phyloP scores from a whole-genome alignment of 2,797 vertebrate genomes.

The Balearica regulorum region DNA sequence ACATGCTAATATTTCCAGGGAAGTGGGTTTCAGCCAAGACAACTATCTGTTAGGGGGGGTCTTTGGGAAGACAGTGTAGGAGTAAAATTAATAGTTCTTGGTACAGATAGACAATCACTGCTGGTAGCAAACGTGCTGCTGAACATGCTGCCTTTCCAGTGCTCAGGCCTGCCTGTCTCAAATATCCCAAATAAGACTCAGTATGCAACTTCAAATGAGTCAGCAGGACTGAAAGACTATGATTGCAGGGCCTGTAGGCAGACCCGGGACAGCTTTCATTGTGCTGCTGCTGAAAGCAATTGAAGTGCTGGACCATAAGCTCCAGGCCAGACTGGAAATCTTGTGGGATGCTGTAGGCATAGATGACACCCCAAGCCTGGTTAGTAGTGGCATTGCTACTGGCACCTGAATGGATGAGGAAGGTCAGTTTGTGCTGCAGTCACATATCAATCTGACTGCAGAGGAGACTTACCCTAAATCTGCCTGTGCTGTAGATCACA shows the following conservation, averaged over 20 bases:
- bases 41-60: neutral
- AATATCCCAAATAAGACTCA: neutral
- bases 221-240: neutral
- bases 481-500: neutral
- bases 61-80: neutral
- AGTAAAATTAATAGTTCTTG: neutral
- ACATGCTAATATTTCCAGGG: neutral
- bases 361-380: neutral
- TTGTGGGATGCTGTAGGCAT: fast-evolving
- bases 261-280: neutral
- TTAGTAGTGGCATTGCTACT: neutral
- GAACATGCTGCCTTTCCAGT: neutral
- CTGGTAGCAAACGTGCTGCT: neutral
- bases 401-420: neutral
- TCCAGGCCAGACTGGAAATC: neutral
- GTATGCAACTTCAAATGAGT: neutral
- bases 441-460: neutral
- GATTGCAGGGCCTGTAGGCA: neutral
- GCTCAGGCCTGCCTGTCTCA: neutral
- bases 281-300: neutral
- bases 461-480: neutral
- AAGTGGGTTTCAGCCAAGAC: neutral
- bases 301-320: neutral
- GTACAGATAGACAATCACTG: neutral
- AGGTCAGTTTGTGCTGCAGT: neutral